A percentile compares a stretch with the other conserved stretches of the same genome.
These are phyloP conservation scores for Mesocentrotus franciscanus DNA, from an alignment of 53 echinoderm and acorn worm species.

Conservation along the genomic window DNA sequence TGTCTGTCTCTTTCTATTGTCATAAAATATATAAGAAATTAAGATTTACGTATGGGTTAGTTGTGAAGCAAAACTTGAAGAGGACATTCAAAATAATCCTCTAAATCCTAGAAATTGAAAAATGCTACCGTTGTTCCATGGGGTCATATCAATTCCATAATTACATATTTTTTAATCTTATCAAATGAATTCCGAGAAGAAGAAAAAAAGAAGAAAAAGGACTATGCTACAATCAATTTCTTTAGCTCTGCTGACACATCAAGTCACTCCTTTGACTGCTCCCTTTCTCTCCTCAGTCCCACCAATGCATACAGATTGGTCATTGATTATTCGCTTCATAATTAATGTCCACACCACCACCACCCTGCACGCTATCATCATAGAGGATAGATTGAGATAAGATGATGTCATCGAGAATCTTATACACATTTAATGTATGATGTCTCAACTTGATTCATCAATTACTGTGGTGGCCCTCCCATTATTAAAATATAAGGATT, in stretches of 20 bases:
- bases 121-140: too few relatives aligned
- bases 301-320: constrained; percentile 24
- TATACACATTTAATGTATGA: neutral
- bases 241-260: neutral
- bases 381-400: neutral
- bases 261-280: neutral
- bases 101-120: too few relatives aligned
- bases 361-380: neutral
- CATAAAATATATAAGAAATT: too few relatives aligned
- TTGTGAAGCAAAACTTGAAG: too few relatives aligned
- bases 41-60: too few relatives aligned
- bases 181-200: too few relatives aligned
- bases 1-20: too few relatives aligned
- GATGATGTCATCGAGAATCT: constrained; percentile 3
- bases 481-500: neutral
- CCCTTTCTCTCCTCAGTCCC: neutral
- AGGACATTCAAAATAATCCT: too few relatives aligned
- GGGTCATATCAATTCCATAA: too few relatives aligned
- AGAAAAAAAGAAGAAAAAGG: too few relatives aligned
- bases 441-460: neutral
- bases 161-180: too few relatives aligned
- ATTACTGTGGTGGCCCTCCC: neutral
- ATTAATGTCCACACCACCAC: constrained; percentile 10
- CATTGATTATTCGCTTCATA: constrained; percentile 34
- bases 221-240: neutral